Evolutionary conservation across 2,113 vertebrate species (phyloP).

Genomic region (Pimephales promelas): DNA sequence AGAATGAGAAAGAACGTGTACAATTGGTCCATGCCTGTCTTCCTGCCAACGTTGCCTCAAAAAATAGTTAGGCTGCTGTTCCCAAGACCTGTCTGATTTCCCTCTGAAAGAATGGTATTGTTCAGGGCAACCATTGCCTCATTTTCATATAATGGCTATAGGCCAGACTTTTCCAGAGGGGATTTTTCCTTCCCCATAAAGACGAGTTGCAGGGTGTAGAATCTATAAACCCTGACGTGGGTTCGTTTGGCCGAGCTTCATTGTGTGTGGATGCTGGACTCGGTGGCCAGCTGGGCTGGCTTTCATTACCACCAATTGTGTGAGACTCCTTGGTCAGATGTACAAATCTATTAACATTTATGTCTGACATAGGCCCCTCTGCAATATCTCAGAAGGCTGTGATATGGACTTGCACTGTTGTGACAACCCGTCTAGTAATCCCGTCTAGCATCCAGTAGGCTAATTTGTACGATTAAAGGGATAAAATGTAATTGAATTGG

Average conservation of each 20-base stretch:
- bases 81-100: constrained; percentile 39
- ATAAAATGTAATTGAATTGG: background rate
- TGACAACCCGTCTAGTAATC: background rate
- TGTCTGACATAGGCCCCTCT: background rate
- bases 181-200: constrained; percentile 19
- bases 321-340: background rate
- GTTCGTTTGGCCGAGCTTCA: background rate
- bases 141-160: constrained; percentile 45
- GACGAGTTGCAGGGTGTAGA: background rate
- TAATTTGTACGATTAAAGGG: background rate
- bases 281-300: background rate
- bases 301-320: background rate
- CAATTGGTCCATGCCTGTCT: constrained; percentile 37
- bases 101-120: constrained; percentile 54
- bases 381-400: background rate
- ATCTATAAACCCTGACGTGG: background rate
- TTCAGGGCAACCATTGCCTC: constrained; percentile 36
- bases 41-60: constrained; percentile 40
- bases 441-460: background rate
- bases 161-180: constrained; percentile 34
- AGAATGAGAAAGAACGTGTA: constrained; percentile 25
- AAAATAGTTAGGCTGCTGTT: constrained; percentile 18
- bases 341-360: background rate
- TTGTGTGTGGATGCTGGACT: constrained; percentile 1
- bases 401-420: background rate